Evolutionary conservation across 2,888 invertebrate genomes (phyloP).

Genomic region (Ophion costatus): DNA sequence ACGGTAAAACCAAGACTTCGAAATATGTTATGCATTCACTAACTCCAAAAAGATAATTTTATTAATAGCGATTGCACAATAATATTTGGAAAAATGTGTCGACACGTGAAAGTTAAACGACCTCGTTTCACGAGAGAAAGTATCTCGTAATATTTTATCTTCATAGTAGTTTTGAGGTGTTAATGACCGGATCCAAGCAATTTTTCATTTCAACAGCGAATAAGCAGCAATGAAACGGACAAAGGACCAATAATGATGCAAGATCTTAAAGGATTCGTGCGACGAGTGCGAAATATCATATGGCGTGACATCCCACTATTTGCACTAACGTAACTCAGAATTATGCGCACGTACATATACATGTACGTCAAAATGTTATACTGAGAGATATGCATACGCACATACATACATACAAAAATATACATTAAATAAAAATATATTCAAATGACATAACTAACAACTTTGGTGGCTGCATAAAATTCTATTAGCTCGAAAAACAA

Average conservation of each 20-base stretch:
- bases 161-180: constrained; percentile 22
- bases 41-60: not conserved
- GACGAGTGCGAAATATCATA: no score
- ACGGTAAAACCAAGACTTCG: not conserved
- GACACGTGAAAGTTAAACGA: not conserved
- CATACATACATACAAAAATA: no score
- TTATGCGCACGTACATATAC: no score
- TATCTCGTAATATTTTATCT: constrained; percentile 15
- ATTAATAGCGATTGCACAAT: not conserved
- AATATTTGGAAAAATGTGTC: constrained; percentile 3
- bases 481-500: no score
- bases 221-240: not conserved
- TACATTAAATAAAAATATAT: no score
- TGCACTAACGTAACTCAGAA: no score
- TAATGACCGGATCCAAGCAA: constrained; percentile 18
- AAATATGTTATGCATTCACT: not conserved
- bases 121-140: not conserved
- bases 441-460: no score
- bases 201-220: not conserved
- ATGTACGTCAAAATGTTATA: no score
- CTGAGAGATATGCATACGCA: no score
- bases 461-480: no score
- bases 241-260: not conserved
- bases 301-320: no score
- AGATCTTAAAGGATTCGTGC: not conserved